A percentile compares a stretch with the other conserved stretches of the same genome.
These are phyloP conservation scores for Sarcophaga peregrina DNA, from an alignment of 1,140 invertebrate species.

Conservation along the genomic window DNA sequence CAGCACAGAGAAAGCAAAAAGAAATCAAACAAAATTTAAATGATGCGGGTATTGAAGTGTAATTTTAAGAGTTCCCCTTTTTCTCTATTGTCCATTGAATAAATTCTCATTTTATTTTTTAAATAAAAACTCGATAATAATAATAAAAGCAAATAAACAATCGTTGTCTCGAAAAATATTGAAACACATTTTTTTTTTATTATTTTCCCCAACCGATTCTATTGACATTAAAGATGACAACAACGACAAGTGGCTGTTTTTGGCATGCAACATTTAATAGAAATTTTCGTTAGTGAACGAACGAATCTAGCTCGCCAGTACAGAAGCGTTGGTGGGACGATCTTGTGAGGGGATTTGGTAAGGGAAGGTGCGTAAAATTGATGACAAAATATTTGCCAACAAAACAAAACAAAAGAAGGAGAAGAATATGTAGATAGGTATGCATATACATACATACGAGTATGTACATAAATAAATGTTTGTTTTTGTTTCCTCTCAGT, in stretches of 20 bases:
- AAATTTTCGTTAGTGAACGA: neutral
- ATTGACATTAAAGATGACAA: neutral
- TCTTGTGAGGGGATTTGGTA: neutral
- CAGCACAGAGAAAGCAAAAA: neutral
- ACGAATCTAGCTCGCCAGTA: too few relatives aligned
- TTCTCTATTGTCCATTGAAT: neutral
- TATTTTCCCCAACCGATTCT: neutral
- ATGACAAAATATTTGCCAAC: constrained; percentile 8
- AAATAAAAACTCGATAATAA: neutral
- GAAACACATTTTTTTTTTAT: neutral
- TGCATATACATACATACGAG: neutral
- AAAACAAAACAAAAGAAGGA: neutral
- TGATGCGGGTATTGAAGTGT: neutral
- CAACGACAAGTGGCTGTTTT: constrained; percentile 24
- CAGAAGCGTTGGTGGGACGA: neutral
- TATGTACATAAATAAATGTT: neutral
- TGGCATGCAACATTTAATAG: neutral
- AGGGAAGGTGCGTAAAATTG: neutral
- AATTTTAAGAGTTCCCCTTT: neutral
- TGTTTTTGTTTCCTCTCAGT: too few relatives aligned
- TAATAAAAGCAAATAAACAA: neutral
- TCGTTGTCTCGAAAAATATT: neutral
- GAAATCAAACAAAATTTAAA: neutral
- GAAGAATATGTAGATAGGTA: neutral
- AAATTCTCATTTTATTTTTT: too few relatives aligned